These are phyloP conservation scores for Halcyon smyrnensis DNA, from an alignment of 2,797 vertebrate genomes.

Conservation along the genomic window DNA sequence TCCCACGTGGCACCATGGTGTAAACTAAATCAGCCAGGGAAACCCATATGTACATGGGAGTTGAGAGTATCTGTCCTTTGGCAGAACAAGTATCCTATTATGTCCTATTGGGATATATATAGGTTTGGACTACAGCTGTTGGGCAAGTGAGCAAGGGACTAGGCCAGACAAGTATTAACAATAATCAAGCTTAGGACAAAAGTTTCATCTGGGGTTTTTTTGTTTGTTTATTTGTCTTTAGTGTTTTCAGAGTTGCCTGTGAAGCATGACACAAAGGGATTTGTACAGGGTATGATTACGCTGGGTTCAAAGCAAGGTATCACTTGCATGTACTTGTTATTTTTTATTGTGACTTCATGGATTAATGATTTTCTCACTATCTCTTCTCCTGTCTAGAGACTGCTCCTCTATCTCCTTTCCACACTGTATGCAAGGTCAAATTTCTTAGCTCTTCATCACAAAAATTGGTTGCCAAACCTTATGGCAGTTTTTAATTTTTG, in stretches of 20 bases:
- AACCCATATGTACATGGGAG: neutral
- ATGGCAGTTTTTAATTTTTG: neutral
- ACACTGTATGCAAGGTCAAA: neutral
- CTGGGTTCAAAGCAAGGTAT: neutral
- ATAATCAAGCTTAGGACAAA: neutral
- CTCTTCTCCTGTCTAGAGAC: neutral
- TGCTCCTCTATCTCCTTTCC: neutral
- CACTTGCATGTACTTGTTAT: neutral
- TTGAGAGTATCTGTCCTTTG: neutral
- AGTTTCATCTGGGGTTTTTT: neutral
- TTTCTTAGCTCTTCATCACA: neutral
- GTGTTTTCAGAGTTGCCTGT: neutral
- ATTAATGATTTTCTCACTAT: neutral
- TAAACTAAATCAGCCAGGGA: neutral
- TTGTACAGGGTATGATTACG: neutral
- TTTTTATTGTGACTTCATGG: neutral
- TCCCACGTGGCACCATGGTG: neutral
- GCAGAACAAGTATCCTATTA: neutral
- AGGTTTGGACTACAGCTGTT: rapidly evolving
- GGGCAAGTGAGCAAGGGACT: neutral
- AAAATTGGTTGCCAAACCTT: neutral
- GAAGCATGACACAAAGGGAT: neutral
- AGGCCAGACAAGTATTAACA: neutral
- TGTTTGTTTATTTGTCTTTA: neutral
- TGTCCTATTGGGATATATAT: neutral